Base-by-base conservation (phyloP, 2,113 vertebrate species). In the Nansenia antarctica region DNA sequence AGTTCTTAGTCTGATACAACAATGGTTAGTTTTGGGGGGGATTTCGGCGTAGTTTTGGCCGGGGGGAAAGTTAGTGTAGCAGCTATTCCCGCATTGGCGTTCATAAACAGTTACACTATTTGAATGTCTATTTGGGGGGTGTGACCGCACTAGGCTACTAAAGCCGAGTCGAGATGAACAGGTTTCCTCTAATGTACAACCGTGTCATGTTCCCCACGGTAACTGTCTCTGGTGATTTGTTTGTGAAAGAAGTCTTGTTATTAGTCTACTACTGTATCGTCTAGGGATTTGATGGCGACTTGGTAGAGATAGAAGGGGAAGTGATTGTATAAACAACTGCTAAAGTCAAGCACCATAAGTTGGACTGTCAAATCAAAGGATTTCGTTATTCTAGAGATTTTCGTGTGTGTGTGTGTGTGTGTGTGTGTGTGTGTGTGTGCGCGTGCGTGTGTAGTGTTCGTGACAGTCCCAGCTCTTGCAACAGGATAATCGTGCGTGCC, bases 401-500 rank as follows among this genome's bases (percentile, higher is more conserved):
- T n/a, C n/a, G n/a, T 30, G 32, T 53, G 67, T n/a, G 55, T 73
- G 45, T 11, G 55, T 59, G 45, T 53, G 35, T 35, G 20, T 52
- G 20, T 31, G 2, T 49, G 2, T 59, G 27, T 1, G 15, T 2
- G 39, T 1, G 30, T 18, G 26, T 71, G 12, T 37, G 62, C 37
- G 14, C 39, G 55, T 30, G 32, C 20, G 29, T 73, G 60, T 68
- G n/a, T n/a, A n/a, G n/a, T n/a, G n/a, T n/a, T n/a, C n/a, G n/a
- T n/a, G n/a, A n/a, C n/a, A n/a, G n/a, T n/a, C n/a, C n/a, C n/a
- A n/a, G n/a, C n/a, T n/a, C n/a, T n/a, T n/a, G n/a, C n/a, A n/a
- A n/a, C n/a, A n/a, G n/a, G n/a, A n/a, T n/a, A n/a, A 97, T 91
- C 87, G 87, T 89, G 91, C 92, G 86, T 91, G 79, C 85, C 85